Conservation (phyloP, 2,888 invertebrate species). For the Agonopterix subpropinquella region DNA sequence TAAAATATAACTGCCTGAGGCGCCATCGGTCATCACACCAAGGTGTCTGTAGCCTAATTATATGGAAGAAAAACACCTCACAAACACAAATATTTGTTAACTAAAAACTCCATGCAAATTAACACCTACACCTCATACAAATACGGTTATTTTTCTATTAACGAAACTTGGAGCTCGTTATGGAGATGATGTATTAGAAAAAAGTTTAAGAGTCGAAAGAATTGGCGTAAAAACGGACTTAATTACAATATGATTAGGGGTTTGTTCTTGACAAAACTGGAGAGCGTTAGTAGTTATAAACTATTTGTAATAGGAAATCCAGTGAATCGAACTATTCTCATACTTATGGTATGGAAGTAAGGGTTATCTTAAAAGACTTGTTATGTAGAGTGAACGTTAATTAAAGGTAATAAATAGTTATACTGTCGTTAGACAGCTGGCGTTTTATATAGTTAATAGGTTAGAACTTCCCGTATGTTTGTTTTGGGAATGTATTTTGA, state of each 20-base stretch:
- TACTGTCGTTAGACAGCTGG: conserved; percentile 66
- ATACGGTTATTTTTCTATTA: conserved; percentile 25
- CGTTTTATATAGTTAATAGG: conserved; percentile 15
- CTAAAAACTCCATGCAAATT: conserved; percentile 10
- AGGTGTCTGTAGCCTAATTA: conserved; percentile 72
- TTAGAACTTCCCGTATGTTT: conserved; percentile 41
- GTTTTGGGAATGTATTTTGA: conserved; percentile 47
- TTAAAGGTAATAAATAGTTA: conserved; percentile 68
- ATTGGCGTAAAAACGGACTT: conserved; percentile 72
- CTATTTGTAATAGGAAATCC: too few species aligned
- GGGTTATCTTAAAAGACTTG: too few species aligned
- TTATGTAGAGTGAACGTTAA: conserved; percentile 19
- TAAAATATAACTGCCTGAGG: conserved; percentile 41
- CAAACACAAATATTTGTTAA: conserved; percentile 59
- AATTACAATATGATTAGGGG: conserved; percentile 72
- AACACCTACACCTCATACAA: conserved; percentile 10
- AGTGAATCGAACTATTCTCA: too few species aligned
- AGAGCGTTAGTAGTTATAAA: conserved; percentile 50
- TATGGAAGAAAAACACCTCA: conserved; percentile 57
- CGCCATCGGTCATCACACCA: conserved; percentile 60
- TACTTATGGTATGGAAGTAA: too few species aligned
- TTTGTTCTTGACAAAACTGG: conserved; percentile 62
- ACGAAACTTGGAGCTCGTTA: conserved; percentile 21
- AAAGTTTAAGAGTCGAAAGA: conserved; percentile 22
- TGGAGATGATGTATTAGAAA: conserved; percentile 27